These are phyloP conservation scores for Drosophila borborema DNA, from an alignment of 2,888 invertebrate genomes.

Conservation along the genomic window DNA sequence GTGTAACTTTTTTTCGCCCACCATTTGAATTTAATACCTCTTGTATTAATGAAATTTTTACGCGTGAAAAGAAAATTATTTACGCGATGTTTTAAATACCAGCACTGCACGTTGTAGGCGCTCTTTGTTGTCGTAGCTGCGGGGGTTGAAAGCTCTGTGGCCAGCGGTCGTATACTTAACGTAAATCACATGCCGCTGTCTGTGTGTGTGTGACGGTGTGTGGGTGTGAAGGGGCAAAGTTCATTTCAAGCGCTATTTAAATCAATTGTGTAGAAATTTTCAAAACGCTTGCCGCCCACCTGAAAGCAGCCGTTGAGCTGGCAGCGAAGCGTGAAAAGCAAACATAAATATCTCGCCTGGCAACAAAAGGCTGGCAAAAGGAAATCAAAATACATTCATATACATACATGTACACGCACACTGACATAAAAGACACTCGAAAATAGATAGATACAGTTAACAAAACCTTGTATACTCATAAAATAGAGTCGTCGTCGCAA, in stretches of 20 bases:
- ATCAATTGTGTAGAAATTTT: constrained; percentile 77
- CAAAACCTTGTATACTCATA: constrained; percentile 60
- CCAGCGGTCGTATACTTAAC: constrained; percentile 47
- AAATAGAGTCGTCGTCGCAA: constrained; percentile 52
- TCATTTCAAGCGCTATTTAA: constrained; percentile 69
- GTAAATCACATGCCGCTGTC: constrained; percentile 41
- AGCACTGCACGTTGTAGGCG: constrained; percentile 19
- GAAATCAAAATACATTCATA: constrained; percentile 30
- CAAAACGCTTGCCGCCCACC: constrained; percentile 47
- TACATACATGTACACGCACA: constrained; percentile 15
- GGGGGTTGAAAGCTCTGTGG: constrained; percentile 12
- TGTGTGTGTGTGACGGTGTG: constrained; percentile 1
- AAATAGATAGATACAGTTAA: constrained; percentile 60
- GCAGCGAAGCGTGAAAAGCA: constrained; percentile 74
- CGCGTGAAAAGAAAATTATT: constrained; percentile 58
- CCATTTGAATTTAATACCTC: constrained; percentile 58
- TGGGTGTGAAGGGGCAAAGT: constrained; percentile 15
- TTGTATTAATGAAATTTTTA: constrained; percentile 66
- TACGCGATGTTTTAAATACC: constrained; percentile 40
- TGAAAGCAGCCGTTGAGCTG: constrained; percentile 28
- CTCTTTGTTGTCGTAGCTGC: constrained; percentile 19
- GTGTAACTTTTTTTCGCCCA: constrained; percentile 17
- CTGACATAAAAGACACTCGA: constrained; percentile 17
- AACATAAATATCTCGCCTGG: constrained; percentile 72
- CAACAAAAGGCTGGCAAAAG: constrained; percentile 56